Base-by-base conservation (phyloP, 2,888 invertebrate genomes). In the Drosophila colorata region DNA sequence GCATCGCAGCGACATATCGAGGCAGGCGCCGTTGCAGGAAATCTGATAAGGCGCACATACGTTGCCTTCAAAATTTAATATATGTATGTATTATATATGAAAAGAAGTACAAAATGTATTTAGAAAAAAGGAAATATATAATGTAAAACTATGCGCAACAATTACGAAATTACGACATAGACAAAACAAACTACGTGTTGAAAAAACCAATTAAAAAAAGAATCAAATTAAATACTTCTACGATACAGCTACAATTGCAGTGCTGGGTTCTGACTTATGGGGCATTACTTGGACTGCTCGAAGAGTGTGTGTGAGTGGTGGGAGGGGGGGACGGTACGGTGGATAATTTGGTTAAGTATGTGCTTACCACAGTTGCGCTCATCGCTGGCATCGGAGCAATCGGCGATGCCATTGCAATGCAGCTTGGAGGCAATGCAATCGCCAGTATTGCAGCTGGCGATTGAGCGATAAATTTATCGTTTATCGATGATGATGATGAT, bases 331-430 rank as follows among this genome's bases (percentile, higher is more conserved):
- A 16, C 14, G 4, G 1, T 9, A 16, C 35, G 25, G 7, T 9
- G 40, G 16, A 9, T 41, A 35, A 44, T 33, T 44, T 20, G 20
- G 11, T 5, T 35, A 31, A 23, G n/a, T 55, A 16, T 33, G 14
- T 48, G 51, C 92, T 91, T 93, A 93, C 93, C 93, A 91, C 95
- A 95, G 71, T 93, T 92, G 16, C 90, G 91, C 90, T 95, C 95
- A 87, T 95, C 95, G 85, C 95, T 95, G 28, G 93, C 94, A 78
- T 93, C 93, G 70, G 93, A 91, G 90, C 94, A 94, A 82, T 94
- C 94, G 4, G 49, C 56, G 13, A 79, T 78, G 46, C 92, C 91
- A 88, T 96, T 94, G 91, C 96, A 96, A 49, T 92, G 93, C 87
- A 93, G 93, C 80, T 92, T 92, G 78, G 91, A 90, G 78, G 93